Conservation (phyloP, 2,113 vertebrate genomes). For the Carollia perspicillata region DNA sequence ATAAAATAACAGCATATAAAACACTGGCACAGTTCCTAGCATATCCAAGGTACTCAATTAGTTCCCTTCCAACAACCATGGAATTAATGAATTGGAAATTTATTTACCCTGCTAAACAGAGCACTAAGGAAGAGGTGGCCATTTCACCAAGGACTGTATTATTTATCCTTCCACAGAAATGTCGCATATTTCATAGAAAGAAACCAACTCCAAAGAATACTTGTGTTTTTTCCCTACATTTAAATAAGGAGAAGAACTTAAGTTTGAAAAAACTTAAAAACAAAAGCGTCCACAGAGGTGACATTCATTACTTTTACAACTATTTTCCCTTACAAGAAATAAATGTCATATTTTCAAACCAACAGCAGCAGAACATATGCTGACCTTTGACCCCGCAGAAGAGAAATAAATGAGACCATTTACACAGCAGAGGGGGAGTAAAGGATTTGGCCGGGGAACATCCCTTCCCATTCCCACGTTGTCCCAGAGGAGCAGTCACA, state of each 20-base stretch:
- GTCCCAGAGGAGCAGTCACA: neutral
- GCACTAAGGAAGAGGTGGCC: neutral
- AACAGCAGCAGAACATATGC: neutral
- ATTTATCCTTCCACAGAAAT: constrained; percentile 8
- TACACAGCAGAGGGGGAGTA: neutral
- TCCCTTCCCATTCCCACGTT: neutral
- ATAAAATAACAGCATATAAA: constrained; percentile 7
- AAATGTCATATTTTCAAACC: constrained; percentile 21
- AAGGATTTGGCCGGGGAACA: neutral
- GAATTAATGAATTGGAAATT: constrained; percentile 36
- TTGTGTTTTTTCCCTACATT: neutral
- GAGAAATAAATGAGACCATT: neutral
- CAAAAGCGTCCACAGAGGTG: neutral
- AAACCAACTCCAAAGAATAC: constrained; percentile 1
- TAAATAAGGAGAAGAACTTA: neutral
- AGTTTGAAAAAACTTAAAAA: constrained; percentile 22
- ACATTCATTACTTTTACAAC: neutral
- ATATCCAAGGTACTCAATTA: neutral
- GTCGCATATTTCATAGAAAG: neutral
- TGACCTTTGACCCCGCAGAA: constrained; percentile 15
- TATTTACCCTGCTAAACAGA: constrained; percentile 36
- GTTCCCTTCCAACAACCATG: constrained; percentile 20
- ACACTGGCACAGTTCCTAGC: neutral
- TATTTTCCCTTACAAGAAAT: neutral
- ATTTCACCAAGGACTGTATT: neutral